phyloP scores from a whole-genome alignment of 1,140 invertebrate species.

The Cephus cinctus region DNA sequence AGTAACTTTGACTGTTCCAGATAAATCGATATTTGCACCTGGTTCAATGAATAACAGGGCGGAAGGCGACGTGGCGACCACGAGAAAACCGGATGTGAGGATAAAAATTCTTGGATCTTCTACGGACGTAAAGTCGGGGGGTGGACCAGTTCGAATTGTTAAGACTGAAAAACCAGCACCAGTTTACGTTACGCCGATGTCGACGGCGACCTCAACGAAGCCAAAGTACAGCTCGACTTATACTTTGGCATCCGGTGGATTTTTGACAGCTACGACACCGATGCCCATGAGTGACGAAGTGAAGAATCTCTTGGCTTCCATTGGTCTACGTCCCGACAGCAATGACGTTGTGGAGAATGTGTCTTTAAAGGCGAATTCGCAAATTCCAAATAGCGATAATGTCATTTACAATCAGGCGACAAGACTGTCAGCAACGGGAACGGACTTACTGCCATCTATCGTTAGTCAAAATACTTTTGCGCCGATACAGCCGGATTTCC shows the following conservation, averaged over 20 bases:
- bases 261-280: conserved; percentile 19
- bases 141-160: too few relatives aligned
- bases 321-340: conserved; percentile 38
- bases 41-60: too few relatives aligned
- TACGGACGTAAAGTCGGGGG: too few relatives aligned
- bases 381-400: conserved; percentile 19
- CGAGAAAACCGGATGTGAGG: not conserved
- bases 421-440: conserved; percentile 13
- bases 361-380: conserved; percentile 17
- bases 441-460: conserved; percentile 23
- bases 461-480: conserved; percentile 37
- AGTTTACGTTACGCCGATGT: conserved; percentile 44
- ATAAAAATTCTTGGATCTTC: not conserved
- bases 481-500: conserved; percentile 24
- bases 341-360: conserved; percentile 15
- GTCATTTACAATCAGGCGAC: conserved; percentile 15
- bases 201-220: conserved; percentile 1
- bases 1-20: not conserved
- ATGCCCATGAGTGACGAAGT: conserved; percentile 46
- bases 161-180: conserved; percentile 17
- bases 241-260: conserved; percentile 14
- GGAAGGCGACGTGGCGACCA: not conserved
- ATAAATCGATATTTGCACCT: not conserved
- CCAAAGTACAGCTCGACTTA: conserved; percentile 25
- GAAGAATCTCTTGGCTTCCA: conserved; percentile 47